Evolutionary conservation across 2,797 vertebrate species (phyloP).

Genomic region (Platalea minor): DNA sequence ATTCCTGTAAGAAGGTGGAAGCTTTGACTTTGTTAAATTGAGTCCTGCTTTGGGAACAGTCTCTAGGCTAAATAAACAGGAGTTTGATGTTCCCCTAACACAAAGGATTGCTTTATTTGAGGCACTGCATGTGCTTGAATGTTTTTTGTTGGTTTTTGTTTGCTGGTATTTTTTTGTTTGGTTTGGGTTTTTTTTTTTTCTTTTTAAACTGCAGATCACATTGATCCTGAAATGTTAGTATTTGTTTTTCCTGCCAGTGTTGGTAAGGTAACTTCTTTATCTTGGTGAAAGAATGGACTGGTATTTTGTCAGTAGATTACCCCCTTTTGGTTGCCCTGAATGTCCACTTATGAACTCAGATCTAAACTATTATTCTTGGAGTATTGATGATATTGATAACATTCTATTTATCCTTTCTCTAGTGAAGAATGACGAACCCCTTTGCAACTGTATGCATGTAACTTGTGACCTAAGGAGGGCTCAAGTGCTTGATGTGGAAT

Average conservation of each 20-base stretch:
- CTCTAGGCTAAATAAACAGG: neutral
- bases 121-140: neutral
- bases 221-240: neutral
- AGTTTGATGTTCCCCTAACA: neutral
- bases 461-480: neutral
- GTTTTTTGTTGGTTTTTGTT: neutral
- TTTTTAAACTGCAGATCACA: neutral
- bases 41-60: neutral
- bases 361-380: neutral
- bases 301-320: neutral
- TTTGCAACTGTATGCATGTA: neutral
- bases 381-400: neutral
- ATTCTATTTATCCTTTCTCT: neutral
- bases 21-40: neutral
- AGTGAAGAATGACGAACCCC: neutral
- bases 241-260: neutral
- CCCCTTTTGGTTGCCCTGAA: neutral
- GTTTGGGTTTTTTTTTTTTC: neutral
- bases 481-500: neutral
- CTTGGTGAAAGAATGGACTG: neutral
- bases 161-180: neutral
- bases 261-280: neutral
- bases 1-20: neutral
- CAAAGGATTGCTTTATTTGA: neutral
- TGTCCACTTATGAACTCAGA: neutral